Evolutionary conservation across 2,113 vertebrate genomes (phyloP), one percentile per base, ranked within the genome.

Genomic region (Urocitellus parryii): DNA sequence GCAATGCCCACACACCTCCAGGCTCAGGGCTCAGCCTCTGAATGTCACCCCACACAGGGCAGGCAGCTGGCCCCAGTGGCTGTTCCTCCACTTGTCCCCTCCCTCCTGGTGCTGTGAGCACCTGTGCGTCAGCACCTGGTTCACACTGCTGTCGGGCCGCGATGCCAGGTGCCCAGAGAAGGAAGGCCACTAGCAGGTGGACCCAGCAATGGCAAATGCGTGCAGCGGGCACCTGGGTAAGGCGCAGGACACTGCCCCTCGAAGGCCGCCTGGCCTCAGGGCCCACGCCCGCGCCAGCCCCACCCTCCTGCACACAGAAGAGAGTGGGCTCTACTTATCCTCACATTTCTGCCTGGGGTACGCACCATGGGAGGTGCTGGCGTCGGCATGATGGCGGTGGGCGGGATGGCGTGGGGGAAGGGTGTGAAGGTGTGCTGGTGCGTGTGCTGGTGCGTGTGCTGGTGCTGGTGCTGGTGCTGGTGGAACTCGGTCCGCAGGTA

Each of bases 401-500:
- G 99, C 8, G 99, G 99, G 98, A 99, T 99, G 98, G 99, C 99
- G 99, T 99, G 99, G 85, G 99, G 99, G 97, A 99, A 99, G 81
- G 99, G 99, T 29, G 99, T 99, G 99, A 99, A 99, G 98, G 99
- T 99, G 98, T 99, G 99, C 99, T 99, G 99, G 99, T 99, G 99
- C 34, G 99, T 99, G 98, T 99, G 99, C 98, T 99, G 99, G 98
- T 99, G 99, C 37, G 99, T 99, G 98, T 99, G 99, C 98, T 99
- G 99, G 98, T 99, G 99, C 98, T 99, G 99, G 87, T 99, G 99
- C 96, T 99, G 99, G 94, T 99, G 99, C 98, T 99, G 99, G 98
- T 99, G 99, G 99, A 99, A 99, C 99, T 99, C 99, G 0, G 99
- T 99, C 98, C 99, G 99, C 99, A 99, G 99, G 99, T 99, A 99